These are phyloP conservation scores for Epizoanthus ramosus DNA, from an alignment of 92 coral and sea anemone genomes.

Conservation along the genomic window DNA sequence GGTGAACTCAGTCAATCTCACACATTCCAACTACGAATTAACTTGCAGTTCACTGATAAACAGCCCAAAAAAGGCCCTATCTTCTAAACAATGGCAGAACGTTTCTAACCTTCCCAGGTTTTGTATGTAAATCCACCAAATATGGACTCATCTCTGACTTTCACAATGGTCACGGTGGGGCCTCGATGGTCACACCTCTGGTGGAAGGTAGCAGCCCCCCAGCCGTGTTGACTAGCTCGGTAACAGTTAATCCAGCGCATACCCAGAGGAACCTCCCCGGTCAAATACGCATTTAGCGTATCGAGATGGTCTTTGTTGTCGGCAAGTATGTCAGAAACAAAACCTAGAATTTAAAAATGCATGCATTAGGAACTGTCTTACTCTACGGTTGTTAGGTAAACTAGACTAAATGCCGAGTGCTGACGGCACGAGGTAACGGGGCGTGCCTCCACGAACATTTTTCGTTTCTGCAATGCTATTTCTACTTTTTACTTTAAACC, in stretches of 20 bases:
- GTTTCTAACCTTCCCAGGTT: constrained; percentile 30
- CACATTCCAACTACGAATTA: no score
- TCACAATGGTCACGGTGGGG: constrained; percentile 61
- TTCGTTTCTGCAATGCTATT: no score
- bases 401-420: no score
- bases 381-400: no score
- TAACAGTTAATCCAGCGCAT: constrained; percentile 60
- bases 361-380: background rate
- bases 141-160: constrained; percentile 57
- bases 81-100: no score
- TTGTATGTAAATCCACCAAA: constrained; percentile 63
- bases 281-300: background rate
- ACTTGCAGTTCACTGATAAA: no score
- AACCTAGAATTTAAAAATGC: constrained; percentile 36
- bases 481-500: no score
- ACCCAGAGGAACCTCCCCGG: constrained; percentile 32
- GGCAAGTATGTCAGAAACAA: constrained; percentile 49
- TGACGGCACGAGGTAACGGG: no score
- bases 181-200: constrained; percentile 52
- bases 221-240: constrained; percentile 51
- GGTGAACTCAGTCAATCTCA: no score
- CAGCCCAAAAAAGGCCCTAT: no score
- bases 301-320: constrained; percentile 43
- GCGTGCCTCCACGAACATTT: no score
- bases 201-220: constrained; percentile 53